Evolutionary conservation across 2,113 vertebrate species (phyloP).

Genomic region (Erinaceus europaeus): DNA sequence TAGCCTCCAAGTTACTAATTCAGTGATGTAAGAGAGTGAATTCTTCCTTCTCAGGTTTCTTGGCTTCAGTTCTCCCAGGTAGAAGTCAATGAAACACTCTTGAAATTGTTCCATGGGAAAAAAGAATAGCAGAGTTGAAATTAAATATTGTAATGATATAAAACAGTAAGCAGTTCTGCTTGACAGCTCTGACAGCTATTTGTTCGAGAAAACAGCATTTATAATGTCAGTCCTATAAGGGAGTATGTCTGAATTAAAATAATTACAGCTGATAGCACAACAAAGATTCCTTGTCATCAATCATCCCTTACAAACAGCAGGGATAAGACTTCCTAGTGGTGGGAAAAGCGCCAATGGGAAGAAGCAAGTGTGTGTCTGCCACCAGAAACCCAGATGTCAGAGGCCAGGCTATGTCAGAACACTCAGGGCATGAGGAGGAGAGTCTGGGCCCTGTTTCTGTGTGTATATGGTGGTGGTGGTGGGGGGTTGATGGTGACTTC

Average conservation of each 20-base stretch:
- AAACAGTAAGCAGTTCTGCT: constrained; percentile 83
- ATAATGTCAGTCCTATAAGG: constrained; percentile 81
- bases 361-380: too few species aligned
- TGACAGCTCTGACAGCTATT: constrained; percentile 83
- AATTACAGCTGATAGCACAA: constrained; percentile 82
- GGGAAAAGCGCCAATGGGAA: too few species aligned
- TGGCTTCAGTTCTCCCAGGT: not conserved
- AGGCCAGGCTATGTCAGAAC: too few species aligned
- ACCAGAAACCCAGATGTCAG: too few species aligned
- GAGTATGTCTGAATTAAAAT: constrained; percentile 83
- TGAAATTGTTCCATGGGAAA: constrained; percentile 68
- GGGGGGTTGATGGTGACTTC: too few species aligned
- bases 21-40: not conserved
- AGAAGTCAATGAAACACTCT: constrained; percentile 59
- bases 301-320: constrained; percentile 74
- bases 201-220: constrained; percentile 84
- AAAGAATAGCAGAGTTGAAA: constrained; percentile 76
- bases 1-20: not conserved
- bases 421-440: too few species aligned
- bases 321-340: constrained; percentile 60
- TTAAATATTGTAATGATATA: constrained; percentile 83
- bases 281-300: constrained; percentile 79
- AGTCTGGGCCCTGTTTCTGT: too few species aligned
- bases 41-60: not conserved
- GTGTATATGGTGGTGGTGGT: too few species aligned